Percentiles rank a stretch among this genome's conserved stretches.
Evolutionary conservation across 2,797 vertebrate species (phyloP).

Genomic region (Hyperoplus immaculatus): DNA sequence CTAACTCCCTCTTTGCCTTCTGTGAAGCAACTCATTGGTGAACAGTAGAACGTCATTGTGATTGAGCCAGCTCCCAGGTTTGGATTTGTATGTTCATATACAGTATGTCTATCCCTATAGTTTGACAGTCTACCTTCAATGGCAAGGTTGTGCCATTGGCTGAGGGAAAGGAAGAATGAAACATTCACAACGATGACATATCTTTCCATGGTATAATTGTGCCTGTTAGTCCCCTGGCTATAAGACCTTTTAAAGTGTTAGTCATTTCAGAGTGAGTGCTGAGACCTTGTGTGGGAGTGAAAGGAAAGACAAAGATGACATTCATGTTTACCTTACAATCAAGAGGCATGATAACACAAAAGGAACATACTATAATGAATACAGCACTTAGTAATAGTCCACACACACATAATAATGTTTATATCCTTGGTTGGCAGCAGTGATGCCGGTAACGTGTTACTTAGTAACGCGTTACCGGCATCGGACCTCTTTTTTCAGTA

Average conservation of each 20-base stretch:
- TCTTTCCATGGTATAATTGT: conserved; percentile 66
- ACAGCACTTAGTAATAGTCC: conserved; percentile 54
- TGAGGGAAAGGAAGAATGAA: conserved; percentile 56
- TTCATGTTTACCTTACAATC: conserved; percentile 43
- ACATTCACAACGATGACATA: conserved; percentile 64
- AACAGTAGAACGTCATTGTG: conserved; percentile 19
- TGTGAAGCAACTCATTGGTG: not conserved
- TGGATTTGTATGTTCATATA: not conserved
- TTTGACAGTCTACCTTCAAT: conserved; percentile 42
- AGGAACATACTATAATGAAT: conserved; percentile 51
- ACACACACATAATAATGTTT: conserved; percentile 33
- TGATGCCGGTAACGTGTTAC: too few species aligned
- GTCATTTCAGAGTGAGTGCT: conserved; percentile 60
- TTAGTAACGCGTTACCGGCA: too few species aligned
- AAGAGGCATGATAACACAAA: conserved; percentile 36
- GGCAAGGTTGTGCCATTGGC: conserved; percentile 53
- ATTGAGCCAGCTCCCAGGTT: not conserved
- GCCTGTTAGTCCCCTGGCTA: conserved; percentile 73
- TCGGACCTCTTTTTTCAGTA: too few species aligned
- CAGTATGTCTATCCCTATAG: conserved; percentile 3
- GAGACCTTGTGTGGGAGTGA: conserved; percentile 72
- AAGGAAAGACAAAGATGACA: conserved; percentile 58
- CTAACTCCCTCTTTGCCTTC: conserved; percentile 29
- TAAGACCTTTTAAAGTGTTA: conserved; percentile 74
- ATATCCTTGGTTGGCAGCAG: conserved; percentile 28